phyloP scores from a whole-genome alignment of 2,797 vertebrate genomes.

The Cercopithecus hamlyni region DNA sequence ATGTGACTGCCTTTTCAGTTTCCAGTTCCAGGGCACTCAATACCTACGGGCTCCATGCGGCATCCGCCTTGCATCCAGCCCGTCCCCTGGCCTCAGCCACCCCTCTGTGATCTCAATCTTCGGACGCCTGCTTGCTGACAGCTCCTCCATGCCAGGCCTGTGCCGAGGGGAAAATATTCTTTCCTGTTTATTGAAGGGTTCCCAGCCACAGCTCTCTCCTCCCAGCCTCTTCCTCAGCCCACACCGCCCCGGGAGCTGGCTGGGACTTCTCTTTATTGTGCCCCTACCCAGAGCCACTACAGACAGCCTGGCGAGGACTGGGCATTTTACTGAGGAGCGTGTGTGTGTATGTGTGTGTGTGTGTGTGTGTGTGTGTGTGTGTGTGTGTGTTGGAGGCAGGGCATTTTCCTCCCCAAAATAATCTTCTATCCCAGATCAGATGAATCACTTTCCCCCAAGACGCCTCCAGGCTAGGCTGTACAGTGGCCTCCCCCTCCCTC shows the following conservation, averaged over 20 bases:
- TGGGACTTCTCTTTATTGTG: too few relatives aligned
- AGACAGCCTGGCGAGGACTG: rapidly evolving
- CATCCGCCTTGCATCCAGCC: neutral
- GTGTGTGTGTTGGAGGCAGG: too few relatives aligned
- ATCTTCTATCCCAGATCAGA: rapidly evolving
- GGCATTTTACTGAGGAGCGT: neutral
- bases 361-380: neutral
- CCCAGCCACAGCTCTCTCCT: neutral
- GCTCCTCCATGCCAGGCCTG: neutral
- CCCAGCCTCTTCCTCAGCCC: neutral
- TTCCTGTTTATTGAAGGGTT: rapidly evolving
- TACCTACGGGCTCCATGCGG: rapidly evolving
- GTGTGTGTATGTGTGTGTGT: neutral
- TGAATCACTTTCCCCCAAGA: rapidly evolving
- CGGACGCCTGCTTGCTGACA: rapidly evolving
- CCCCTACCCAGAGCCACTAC: neutral
- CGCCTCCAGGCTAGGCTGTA: rapidly evolving
- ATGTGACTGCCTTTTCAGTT: rapidly evolving
- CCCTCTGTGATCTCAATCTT: rapidly evolving
- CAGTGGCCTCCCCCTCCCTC: neutral
- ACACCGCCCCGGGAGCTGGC: rapidly evolving
- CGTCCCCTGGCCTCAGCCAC: rapidly evolving
- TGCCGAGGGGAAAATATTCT: rapidly evolving
- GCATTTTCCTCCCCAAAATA: neutral
- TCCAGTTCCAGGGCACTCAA: neutral